A percentile compares a stretch with the other conserved stretches of the same genome.
Conservation (phyloP, 2,113 vertebrate species). For the Acrocephalus kingi region DNA sequence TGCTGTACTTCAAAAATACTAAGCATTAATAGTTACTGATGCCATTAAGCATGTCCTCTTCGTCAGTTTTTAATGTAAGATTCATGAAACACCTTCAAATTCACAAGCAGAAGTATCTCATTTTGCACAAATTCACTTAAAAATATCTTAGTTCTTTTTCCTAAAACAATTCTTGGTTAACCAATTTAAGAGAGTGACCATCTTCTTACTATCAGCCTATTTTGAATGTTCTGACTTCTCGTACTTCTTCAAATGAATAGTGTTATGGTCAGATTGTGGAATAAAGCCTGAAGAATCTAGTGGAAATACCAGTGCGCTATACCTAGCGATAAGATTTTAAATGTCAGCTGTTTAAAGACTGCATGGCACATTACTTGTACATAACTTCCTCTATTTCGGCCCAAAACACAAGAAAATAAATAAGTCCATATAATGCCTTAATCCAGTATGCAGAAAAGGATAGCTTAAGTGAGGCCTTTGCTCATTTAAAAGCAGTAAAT, state of each 20-base stretch:
- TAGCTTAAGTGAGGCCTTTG: neutral
- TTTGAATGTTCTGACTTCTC: neutral
- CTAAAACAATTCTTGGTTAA: neutral
- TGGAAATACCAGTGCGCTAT: neutral
- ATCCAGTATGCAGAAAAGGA: neutral
- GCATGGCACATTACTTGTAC: too few species aligned
- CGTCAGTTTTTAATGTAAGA: neutral
- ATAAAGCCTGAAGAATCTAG: neutral
- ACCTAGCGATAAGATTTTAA: neutral
- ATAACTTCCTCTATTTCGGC: neutral
- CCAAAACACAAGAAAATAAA: neutral
- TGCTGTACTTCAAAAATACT: neutral
- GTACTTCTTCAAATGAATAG: neutral
- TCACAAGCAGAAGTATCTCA: neutral
- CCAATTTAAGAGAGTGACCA: neutral
- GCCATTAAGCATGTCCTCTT: neutral
- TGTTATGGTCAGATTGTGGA: neutral
- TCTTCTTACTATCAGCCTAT: neutral
- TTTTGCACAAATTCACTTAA: neutral
- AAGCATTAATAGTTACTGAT: neutral
- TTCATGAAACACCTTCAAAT: neutral
- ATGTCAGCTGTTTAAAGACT: neutral
- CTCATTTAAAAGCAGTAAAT: slow-evolving; percentile 29
- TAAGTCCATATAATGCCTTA: neutral
- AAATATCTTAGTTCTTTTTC: neutral